Percentiles rank a stretch among this genome's conserved stretches.
phyloP scores from a whole-genome alignment of 2,113 vertebrate species.

The Archilochus colubris region DNA sequence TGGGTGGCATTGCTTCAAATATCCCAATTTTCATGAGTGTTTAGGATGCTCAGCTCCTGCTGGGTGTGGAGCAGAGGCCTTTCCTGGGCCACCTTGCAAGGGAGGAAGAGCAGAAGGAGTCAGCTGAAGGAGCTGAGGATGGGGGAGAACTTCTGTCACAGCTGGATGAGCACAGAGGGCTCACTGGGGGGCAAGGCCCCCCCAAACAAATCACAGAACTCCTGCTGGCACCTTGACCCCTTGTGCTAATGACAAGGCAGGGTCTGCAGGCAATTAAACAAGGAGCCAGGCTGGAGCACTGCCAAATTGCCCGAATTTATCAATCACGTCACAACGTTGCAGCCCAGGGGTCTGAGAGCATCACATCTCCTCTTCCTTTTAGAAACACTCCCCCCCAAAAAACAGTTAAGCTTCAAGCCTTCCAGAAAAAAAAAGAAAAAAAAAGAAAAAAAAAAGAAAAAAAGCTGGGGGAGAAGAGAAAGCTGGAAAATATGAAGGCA shows the following conservation, averaged over 20 bases:
- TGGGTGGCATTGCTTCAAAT: background rate
- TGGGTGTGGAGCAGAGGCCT: background rate
- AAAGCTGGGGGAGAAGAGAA: background rate
- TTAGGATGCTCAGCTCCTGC: background rate
- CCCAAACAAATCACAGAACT: conserved; percentile 37
- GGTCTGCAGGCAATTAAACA: no score
- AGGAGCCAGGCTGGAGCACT: conserved; percentile 4
- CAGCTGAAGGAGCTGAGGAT: background rate
- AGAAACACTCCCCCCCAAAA: background rate
- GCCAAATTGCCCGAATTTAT: background rate
- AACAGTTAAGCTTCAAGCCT: background rate
- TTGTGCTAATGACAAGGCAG: no score
- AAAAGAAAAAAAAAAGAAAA: no score
- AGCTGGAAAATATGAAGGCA: background rate
- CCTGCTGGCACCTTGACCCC: conserved; percentile 51
- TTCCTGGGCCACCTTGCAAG: background rate
- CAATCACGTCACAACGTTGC: background rate
- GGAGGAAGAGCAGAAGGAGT: background rate
- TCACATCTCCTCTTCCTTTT: background rate
- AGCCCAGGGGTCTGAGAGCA: background rate
- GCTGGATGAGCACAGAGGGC: conserved; percentile 18
- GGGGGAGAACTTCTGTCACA: conserved; percentile 12
- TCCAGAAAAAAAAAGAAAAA: no score
- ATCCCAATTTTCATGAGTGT: background rate
- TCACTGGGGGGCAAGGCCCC: background rate